These are phyloP conservation scores for Bombycilla garrulus DNA, from an alignment of 2,113 vertebrate genomes.

Conservation along the genomic window DNA sequence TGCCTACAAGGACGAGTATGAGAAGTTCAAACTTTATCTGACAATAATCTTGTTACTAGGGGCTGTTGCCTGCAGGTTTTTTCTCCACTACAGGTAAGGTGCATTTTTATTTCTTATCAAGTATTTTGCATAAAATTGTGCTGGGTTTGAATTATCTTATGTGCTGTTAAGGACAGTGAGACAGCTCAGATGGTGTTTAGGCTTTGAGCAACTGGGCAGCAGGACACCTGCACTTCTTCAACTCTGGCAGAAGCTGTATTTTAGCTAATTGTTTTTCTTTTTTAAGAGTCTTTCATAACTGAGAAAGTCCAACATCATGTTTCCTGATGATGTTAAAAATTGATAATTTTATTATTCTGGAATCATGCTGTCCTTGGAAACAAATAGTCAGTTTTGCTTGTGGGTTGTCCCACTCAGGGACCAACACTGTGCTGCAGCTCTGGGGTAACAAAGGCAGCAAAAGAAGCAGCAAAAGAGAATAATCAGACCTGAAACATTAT, in stretches of 20 bases:
- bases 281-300: not conserved
- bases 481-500: not conserved
- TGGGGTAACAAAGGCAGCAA: not conserved
- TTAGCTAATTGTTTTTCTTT: not conserved
- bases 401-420: not conserved
- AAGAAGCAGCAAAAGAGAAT: not conserved
- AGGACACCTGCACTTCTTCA: not conserved
- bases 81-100: slow-evolving; percentile 90
- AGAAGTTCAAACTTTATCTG: slow-evolving; percentile 98
- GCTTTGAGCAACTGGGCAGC: not conserved
- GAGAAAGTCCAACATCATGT: not conserved
- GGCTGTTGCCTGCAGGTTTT: slow-evolving; percentile 89
- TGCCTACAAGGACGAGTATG: slow-evolving; percentile 98
- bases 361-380: not conserved
- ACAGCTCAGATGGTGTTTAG: not conserved
- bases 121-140: not conserved
- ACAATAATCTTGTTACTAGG: slow-evolving; percentile 95
- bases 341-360: not conserved
- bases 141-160: not conserved
- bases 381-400: accelerated
- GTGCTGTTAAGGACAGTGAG: not conserved
- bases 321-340: not conserved
- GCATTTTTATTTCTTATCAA: not conserved
- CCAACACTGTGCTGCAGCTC: not conserved
- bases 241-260: not conserved